A percentile compares a stretch with the other conserved stretches of the same genome.
Evolutionary conservation across 2,888 invertebrate species (phyloP).

Genomic region (Morpho helenor): DNA sequence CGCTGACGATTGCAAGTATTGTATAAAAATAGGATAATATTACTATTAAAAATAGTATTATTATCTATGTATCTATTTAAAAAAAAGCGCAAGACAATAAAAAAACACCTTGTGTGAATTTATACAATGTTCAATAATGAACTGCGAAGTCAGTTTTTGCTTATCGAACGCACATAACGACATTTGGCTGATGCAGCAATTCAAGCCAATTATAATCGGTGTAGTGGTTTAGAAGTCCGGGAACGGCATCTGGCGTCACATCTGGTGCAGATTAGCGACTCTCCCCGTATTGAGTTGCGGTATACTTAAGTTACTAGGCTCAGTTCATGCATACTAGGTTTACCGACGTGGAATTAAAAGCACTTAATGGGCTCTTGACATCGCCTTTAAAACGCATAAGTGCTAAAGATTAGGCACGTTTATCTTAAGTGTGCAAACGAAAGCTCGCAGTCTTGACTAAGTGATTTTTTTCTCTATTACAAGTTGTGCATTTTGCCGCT

Average conservation of each 20-base stretch:
- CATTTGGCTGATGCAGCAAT: constrained; percentile 64
- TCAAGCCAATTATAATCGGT: constrained; percentile 64
- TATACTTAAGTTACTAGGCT: constrained; percentile 49
- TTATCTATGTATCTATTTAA: too few relatives aligned
- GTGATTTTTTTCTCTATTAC: constrained; percentile 29
- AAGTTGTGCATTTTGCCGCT: constrained; percentile 19
- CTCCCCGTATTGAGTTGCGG: constrained; percentile 56
- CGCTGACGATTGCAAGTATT: too few relatives aligned
- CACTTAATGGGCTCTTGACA: constrained; percentile 37
- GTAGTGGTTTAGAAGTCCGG: constrained; percentile 75
- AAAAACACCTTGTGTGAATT: too few relatives aligned
- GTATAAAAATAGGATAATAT: too few relatives aligned
- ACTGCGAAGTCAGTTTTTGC: too few relatives aligned
- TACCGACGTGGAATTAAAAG: constrained; percentile 38
- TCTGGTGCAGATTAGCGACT: constrained; percentile 58
- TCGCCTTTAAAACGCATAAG: constrained; percentile 38
- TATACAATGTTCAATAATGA: too few relatives aligned
- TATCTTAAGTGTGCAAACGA: constrained; percentile 39
- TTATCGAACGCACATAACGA: constrained; percentile 26
- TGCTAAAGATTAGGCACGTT: constrained; percentile 34
- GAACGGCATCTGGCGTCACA: constrained; percentile 46
- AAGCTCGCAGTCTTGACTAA: constrained; percentile 32
- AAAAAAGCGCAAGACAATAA: too few relatives aligned
- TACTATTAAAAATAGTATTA: too few relatives aligned
- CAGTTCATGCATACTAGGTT: constrained; percentile 47